These are phyloP conservation scores for Rhynchotus rufescens DNA, from an alignment of 2,797 vertebrate genomes.

Conservation along the genomic window DNA sequence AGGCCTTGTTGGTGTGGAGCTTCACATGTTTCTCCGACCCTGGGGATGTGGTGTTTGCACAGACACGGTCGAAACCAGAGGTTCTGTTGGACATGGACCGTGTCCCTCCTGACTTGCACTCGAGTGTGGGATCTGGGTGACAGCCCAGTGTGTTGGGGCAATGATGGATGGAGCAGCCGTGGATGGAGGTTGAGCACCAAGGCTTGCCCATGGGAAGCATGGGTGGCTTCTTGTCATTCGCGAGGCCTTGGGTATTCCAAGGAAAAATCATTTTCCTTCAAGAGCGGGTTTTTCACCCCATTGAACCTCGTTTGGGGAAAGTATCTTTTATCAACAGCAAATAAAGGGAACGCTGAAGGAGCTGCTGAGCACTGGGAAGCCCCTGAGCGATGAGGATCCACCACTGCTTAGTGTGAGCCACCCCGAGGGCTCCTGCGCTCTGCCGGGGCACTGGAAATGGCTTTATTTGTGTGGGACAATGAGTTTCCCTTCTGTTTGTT, in stretches of 20 bases:
- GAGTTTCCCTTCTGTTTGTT: too few species aligned
- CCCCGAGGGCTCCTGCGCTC: background rate
- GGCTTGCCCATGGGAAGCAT: background rate
- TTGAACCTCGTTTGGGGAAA: background rate
- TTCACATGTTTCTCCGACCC: background rate
- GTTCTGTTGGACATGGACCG: background rate
- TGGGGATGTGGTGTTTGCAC: background rate
- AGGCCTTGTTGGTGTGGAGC: background rate
- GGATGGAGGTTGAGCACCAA: background rate
- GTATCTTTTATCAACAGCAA: background rate
- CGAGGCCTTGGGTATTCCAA: background rate
- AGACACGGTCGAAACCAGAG: background rate
- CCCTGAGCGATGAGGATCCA: background rate
- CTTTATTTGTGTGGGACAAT: background rate
- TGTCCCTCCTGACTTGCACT: background rate
- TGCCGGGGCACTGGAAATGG: background rate
- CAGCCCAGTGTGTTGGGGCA: rapidly evolving
- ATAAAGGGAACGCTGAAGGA: background rate
- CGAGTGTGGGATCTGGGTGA: background rate
- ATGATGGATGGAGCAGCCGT: background rate
- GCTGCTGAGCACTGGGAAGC: background rate
- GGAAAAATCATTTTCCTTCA: background rate
- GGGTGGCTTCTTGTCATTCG: background rate
- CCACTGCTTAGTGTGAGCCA: background rate
- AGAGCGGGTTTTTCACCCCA: background rate